Base-by-base conservation (phyloP, 2,113 vertebrate genomes). In the Suncus etruscus region DNA sequence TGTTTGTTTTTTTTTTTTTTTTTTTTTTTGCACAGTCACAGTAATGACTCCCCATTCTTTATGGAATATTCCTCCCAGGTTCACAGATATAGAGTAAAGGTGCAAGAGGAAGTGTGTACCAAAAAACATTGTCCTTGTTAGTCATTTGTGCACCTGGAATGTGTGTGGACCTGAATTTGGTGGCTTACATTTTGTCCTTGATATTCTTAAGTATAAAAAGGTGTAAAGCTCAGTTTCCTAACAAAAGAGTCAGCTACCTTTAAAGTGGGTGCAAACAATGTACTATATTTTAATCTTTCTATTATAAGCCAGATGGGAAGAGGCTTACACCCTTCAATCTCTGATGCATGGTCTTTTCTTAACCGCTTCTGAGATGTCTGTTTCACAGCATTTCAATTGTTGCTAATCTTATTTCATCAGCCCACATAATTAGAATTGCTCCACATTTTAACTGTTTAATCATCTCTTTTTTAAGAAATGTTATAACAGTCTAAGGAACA, bases 401-500 rank as follows among this genome's bases (percentile, higher is more conserved):
- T 83, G 29, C 39, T 86, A 70, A 75, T 83, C 63, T 92, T 81
- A 84, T 65, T 92, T 91, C 24, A 86, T 80, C 29, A 51, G 69
- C 58, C 50, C 77, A 76, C 11, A n/a, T 92, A 93, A 90, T 92
- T 81, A 92, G 66, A 75, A 77, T 45, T 88, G 54, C 84, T 92
- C 80, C 31, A 69, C 22, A 84, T 88, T 89, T n/a, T 86, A 81
- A 75, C 63, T 86, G 32, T 90, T 80, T 73, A 89, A 4, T 86
- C 81, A 74, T 90, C 25, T 95, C 65, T 80, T 15, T 69, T 72
- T 51, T 83, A 3, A 70, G 72, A 87, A 93, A 95, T 58, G 69
- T 93, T 87, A 78, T 92, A 87, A 94, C 54, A 83, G 79, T 76
- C 47, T 82, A 20, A 76, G 90, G 91, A 94, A 91, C 80, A 79